Evolutionary conservation across 2,797 vertebrate genomes (phyloP), one percentile per base, ranked within the genome.

Genomic region (Syndactyla subalaris): DNA sequence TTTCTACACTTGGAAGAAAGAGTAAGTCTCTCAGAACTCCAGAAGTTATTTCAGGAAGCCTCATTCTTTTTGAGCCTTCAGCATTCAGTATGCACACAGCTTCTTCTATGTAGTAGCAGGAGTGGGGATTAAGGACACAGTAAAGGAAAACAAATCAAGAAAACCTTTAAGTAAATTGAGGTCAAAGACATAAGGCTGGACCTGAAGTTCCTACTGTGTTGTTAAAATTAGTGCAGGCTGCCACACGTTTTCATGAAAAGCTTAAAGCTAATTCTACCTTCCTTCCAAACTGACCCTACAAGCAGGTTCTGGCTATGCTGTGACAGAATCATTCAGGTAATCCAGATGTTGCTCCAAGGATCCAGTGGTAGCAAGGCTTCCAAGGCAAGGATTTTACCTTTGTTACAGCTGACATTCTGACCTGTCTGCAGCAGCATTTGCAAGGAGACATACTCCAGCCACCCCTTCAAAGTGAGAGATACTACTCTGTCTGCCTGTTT

Each of bases 301-400:
- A 73, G 36, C 45, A 87, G 58, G 45, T 45, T 89, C 9, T 29
- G 87, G 48, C 84, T 48, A 8, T 3, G 27, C 57, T 67, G 23
- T 7, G 32, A 63, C 59, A 71, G 34, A 72, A 63, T 1, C 8
- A 26, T 20, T 54, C 45, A 46, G 52, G 26, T 27, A 63, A 63
- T 17, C 26, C 10, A 67, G 57, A 58, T 67, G 45, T 14, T 57
- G 49, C 34, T 92, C 49, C 45, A 59, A 65, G 23, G 39, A 70
- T 38, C 65, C 65, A 54, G 13, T 0, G 5, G 26, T 1, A 80
- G 45, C 0, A 0, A 85, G 26, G 46, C 39, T 41, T 75, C 61
- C 41, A 52, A 63, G 46, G 36, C 39, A 65, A 66, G 34, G 72
- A 71, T 83, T 76, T 80, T n/a, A 65, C 30, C 72, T 74, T 36